Percentiles rank a stretch among this genome's conserved stretches.
Evolutionary conservation across 2,113 vertebrate species (phyloP).

Genomic region (Microcebus tavaratra): DNA sequence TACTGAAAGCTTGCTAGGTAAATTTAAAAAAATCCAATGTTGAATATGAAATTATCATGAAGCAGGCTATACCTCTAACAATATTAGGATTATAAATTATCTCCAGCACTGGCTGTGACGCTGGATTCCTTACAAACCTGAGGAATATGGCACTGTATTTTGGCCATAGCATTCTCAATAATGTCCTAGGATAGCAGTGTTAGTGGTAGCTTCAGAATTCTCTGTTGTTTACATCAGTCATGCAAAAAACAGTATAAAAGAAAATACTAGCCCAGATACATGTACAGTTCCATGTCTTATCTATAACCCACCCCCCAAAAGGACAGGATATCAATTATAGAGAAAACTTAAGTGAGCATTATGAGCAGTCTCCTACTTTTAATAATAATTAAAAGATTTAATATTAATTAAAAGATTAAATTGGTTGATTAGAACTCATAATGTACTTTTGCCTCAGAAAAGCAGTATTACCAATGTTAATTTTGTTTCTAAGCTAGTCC

Average conservation of each 20-base stretch:
- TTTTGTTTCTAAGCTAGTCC: constrained; percentile 28
- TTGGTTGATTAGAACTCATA: constrained; percentile 2
- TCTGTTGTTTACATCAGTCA: constrained; percentile 35
- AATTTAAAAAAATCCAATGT: background rate
- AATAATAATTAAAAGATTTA: background rate
- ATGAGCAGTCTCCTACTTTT: background rate
- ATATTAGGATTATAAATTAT: background rate
- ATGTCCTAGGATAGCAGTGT: background rate
- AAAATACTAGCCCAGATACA: background rate
- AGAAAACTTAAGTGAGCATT: constrained; percentile 9
- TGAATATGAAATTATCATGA: background rate
- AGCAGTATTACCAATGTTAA: background rate
- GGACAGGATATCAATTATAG: background rate
- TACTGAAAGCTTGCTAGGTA: constrained; percentile 9
- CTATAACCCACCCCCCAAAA: background rate
- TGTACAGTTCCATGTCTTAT: background rate
- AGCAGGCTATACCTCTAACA: background rate
- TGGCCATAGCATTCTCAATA: background rate
- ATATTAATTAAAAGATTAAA: background rate
- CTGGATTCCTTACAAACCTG: constrained; percentile 19
- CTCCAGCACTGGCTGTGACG: background rate
- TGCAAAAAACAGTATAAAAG: background rate
- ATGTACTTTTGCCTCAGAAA: background rate
- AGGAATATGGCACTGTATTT: constrained; percentile 2
- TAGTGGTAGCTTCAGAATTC: constrained; percentile 6